A percentile compares a stretch with the other conserved stretches of the same genome.
phyloP scores from a whole-genome alignment of 2,888 invertebrate genomes.

The Aphidius colemani region DNA sequence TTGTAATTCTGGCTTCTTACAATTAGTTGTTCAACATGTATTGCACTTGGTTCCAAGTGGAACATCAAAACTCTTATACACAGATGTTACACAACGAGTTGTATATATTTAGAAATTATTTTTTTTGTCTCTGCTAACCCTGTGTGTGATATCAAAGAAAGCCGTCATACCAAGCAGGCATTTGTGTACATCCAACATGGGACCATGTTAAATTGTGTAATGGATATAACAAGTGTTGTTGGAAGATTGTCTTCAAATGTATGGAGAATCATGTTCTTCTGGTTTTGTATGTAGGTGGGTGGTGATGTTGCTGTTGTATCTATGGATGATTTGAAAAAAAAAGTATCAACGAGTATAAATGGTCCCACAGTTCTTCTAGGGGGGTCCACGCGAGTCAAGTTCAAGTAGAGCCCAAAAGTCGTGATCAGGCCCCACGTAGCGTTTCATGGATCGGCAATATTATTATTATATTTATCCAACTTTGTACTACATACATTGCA shows the following conservation, averaged over 20 bases:
- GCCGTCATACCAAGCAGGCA: too few species aligned
- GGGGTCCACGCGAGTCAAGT: constrained; percentile 17
- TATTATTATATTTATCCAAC: constrained; percentile 9
- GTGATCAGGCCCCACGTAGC: constrained; percentile 26
- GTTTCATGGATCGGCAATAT: constrained; percentile 21
- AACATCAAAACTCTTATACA: constrained; percentile 7
- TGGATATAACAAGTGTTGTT: background rate
- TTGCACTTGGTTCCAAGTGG: constrained; percentile 15
- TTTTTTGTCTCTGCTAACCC: too few species aligned
- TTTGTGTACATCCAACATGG: background rate
- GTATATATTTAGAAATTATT: too few species aligned
- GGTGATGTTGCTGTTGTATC: constrained; percentile 3
- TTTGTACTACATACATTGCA: too few species aligned
- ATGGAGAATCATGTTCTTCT: constrained; percentile 9
- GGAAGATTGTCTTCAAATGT: constrained; percentile 13
- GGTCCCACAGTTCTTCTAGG: constrained; percentile 14
- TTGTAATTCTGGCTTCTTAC: constrained; percentile 24
- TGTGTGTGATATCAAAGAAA: too few species aligned
- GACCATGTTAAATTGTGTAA: background rate
- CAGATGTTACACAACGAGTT: background rate
- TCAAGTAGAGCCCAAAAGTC: constrained; percentile 22
- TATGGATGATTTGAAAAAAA: background rate
- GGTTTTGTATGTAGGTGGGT: constrained; percentile 6
- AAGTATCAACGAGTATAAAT: background rate
- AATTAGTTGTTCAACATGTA: constrained; percentile 12